A percentile compares a stretch with the other conserved stretches of the same genome.
Evolutionary conservation across 2,888 invertebrate genomes (phyloP).

Genomic region (Sisyra nigra): DNA sequence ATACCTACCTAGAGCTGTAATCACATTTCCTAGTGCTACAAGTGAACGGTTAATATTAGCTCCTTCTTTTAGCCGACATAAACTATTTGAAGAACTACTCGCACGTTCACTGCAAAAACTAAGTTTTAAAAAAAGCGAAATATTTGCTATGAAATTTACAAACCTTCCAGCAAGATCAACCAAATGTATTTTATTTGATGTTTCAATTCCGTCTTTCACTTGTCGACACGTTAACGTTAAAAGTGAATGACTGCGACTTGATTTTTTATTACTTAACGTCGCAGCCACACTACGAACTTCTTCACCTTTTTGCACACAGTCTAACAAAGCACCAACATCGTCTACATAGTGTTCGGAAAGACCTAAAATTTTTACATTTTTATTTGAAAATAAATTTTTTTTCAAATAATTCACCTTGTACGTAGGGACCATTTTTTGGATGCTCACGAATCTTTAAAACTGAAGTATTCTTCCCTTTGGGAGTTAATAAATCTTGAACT

Average conservation of each 20-base stretch:
- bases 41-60: conserved; percentile 66
- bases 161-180: conserved; percentile 9
- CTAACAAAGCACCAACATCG: conserved; percentile 36
- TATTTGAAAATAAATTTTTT: background rate
- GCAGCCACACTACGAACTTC: conserved; percentile 49
- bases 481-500: conserved; percentile 50
- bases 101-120: conserved; percentile 7
- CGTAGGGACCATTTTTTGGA: conserved; percentile 57
- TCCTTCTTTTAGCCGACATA: conserved; percentile 36
- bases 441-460: conserved; percentile 60
- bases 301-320: conserved; percentile 42
- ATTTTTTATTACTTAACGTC: conserved; percentile 51
- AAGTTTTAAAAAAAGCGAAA: background rate
- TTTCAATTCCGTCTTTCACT: background rate
- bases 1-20: conserved; percentile 66
- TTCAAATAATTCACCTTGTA: conserved; percentile 6
- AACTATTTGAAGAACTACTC: conserved; percentile 1
- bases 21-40: conserved; percentile 67
- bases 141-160: background rate
- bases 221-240: conserved; percentile 40
- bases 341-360: conserved; percentile 43
- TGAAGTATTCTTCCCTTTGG: background rate
- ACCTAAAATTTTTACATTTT: conserved; percentile 28
- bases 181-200: conserved; percentile 3
- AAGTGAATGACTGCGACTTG: conserved; percentile 58